Conservation (phyloP, 37 sponge, comb jelly and placozoan species). For the Halisarca cf. caerulea region DNA sequence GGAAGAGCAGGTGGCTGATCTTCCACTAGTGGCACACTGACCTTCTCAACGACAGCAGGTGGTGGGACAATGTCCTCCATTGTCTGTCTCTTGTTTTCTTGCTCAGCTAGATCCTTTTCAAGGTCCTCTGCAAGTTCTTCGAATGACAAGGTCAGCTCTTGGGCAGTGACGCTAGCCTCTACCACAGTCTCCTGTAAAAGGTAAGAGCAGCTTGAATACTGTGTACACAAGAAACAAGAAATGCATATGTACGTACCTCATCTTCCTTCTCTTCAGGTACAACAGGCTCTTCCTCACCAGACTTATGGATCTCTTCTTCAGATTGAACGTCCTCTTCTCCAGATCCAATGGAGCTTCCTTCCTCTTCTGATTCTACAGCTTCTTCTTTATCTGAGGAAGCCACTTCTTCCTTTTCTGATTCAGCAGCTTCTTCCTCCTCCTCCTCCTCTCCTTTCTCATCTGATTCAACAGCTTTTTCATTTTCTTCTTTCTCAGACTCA, state of each 20-base stretch:
- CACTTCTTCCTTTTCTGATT: background rate
- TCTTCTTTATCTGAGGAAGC: background rate
- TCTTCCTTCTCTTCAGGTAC: background rate
- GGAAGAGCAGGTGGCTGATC: conserved; percentile 8
- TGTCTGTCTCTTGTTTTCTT: background rate
- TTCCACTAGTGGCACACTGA: background rate
- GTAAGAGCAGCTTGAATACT: too few species aligned
- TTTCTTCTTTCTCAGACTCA: conserved; percentile 33
- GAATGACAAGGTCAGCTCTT: background rate
- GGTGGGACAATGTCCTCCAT: background rate
- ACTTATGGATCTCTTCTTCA: background rate
- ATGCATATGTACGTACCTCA: background rate
- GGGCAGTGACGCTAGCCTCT: too few species aligned
- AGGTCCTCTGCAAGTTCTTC: background rate
- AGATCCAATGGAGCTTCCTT: background rate
- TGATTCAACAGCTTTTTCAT: conserved; percentile 25
- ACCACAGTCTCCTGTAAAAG: too few species aligned
- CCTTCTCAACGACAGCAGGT: background rate
- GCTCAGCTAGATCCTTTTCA: background rate
- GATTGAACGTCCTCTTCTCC: background rate
- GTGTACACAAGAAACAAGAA: too few species aligned
- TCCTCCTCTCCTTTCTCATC: conserved; percentile 42
- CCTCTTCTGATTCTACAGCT: background rate
- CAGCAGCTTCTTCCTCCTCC: conserved; percentile 42
- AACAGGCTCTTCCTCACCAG: background rate